Evolutionary conservation across 64 coral and sea anemone species (phyloP).

Genomic region (Stichodactyla mertensii): DNA sequence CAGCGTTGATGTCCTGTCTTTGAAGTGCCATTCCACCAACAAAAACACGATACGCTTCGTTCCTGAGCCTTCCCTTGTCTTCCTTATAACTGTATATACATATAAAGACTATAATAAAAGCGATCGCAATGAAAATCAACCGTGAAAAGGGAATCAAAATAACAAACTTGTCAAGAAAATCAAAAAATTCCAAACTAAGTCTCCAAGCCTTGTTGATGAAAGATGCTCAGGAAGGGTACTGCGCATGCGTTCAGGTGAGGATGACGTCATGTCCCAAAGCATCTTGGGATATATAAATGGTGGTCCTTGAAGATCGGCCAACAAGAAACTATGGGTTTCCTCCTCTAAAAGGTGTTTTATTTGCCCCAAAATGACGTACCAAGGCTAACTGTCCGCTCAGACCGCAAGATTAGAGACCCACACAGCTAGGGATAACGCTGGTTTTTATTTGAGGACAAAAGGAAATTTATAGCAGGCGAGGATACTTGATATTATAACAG

Average conservation of each 20-base stretch:
- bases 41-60: no score
- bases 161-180: background rate
- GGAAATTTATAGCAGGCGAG: background rate
- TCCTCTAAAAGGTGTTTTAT: background rate
- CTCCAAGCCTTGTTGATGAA: slow-evolving; percentile 42
- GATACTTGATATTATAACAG: background rate
- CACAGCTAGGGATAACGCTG: background rate
- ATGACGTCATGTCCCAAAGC: slow-evolving; percentile 92
- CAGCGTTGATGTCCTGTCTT: no score
- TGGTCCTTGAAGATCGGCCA: slow-evolving; percentile 1
- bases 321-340: slow-evolving; percentile 26
- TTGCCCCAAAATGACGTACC: slow-evolving; percentile 5
- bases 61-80: no score
- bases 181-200: background rate
- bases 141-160: no score
- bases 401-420: background rate
- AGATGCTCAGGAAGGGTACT: background rate
- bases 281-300: slow-evolving; percentile 99
- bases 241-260: slow-evolving; percentile 41
- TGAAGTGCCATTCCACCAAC: no score
- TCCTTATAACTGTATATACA: no score
- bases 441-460: background rate
- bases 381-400: background rate
- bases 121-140: no score
- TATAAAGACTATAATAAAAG: no score